Percentiles rank a stretch among this genome's conserved stretches.
phyloP scores from a whole-genome alignment of 35 echinoderm and acorn worm genomes.

The Anneissia japonica region DNA sequence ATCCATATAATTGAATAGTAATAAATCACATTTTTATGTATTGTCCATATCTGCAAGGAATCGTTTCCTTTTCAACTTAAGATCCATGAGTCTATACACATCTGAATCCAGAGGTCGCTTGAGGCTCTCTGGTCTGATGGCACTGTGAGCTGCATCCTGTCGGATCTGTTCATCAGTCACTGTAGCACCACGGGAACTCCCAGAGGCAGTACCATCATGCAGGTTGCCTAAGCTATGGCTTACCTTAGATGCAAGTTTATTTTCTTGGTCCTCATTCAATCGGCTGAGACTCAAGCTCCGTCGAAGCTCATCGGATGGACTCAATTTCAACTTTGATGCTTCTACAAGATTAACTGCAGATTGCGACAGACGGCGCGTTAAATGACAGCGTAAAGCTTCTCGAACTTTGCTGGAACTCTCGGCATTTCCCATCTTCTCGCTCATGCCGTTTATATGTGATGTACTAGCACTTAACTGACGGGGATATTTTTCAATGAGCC shows the following conservation, averaged over 20 bases:
- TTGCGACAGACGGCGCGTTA: slow-evolving; percentile 69
- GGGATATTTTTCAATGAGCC: background rate
- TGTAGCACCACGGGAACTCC: background rate
- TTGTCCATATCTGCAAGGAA: background rate
- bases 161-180: background rate
- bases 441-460: background rate
- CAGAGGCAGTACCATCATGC: background rate
- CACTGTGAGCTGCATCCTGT: background rate
- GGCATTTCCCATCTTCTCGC: background rate
- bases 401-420: slow-evolving; percentile 76
- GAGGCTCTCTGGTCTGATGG: background rate
- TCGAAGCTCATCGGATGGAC: slow-evolving; percentile 32
- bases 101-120: background rate
- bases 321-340: slow-evolving; percentile 27
- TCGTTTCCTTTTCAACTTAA: background rate
- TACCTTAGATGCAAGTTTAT: background rate
- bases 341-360: slow-evolving; percentile 84
- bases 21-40: background rate
- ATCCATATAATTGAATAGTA: no score
- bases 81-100: background rate
- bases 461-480: background rate
- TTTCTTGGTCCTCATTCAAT: slow-evolving; percentile 15
- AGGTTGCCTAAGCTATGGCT: background rate
- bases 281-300: slow-evolving; percentile 74
- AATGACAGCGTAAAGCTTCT: slow-evolving; percentile 84